phyloP scores from a whole-genome alignment of 2,113 vertebrate genomes.

The rat (Rattus norvegicus) region GRCr8 NC_086027.1:54195501-54196000 shows the following conservation, averaged over 20 bases:
- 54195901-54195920: not conserved
- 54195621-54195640: not conserved
- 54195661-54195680: not conserved
- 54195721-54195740: not conserved
- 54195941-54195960: not conserved
- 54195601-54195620: not conserved
- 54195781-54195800: not conserved
- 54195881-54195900: not conserved
- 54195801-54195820: not conserved
- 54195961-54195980: not conserved
- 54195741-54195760: conserved; percentile 9
- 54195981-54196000: conserved; percentile 13
- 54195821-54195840: conserved; percentile 15
- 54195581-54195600: not conserved
- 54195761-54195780: not conserved
- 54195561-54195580: not conserved
- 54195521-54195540: not conserved
- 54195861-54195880: not conserved
- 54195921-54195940: not conserved
- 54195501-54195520: not conserved
- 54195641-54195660: not conserved
- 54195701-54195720: not conserved
- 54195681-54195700: not conserved
- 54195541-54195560: not conserved
- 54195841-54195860: not conserved